Evolutionary conservation across 1,140 invertebrate genomes (phyloP), one percentile per base, ranked within the genome.

Genomic region (Matsumurasca onukii): DNA sequence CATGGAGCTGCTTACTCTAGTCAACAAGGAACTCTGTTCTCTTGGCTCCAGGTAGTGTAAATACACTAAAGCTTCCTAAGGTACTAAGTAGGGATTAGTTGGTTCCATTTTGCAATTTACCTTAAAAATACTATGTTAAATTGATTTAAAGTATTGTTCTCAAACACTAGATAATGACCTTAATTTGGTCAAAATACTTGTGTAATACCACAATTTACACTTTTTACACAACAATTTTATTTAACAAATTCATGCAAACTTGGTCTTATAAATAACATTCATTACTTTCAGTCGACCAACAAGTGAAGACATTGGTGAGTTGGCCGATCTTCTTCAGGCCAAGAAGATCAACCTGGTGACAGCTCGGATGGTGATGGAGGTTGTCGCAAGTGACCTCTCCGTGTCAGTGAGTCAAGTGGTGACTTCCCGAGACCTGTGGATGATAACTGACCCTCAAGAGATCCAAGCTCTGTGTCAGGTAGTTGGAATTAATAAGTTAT

Each of bases 1-100:
- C 1, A 89, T 86, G 70, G 85, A 90, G 61, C 74, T 92, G 20
- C 68, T 90, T 13, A 82, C 82, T 31, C 80, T 86, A 72, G 74
- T 91, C 55, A 84, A 92, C 75, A 86, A 89, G 75, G 77, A 82
- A 31, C 84, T 88, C 70, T 70, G 89, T 5, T 73, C 84, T 72
- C 49, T 87, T 0, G 78, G 84, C 13, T 74, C 85, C 70, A 84
- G 86, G 85, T 86, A 81, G n/a, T n/a, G n/a, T n/a, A n/a, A n/a
- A 77, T 74, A 79, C 65, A 39, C 24, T 66, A n/a, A 39, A 30
- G 22, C 27, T 51, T 3, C 9, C 9, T n/a, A n/a, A n/a, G n/a
- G n/a, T n/a, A n/a, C n/a, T n/a, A n/a, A n/a, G n/a, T n/a, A n/a
- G n/a, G n/a, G n/a, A n/a, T n/a, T n/a, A 45, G 55, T 24, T 2